These are phyloP conservation scores for Lamellibrachia luymesi DNA, from an alignment of 1,140 invertebrate genomes.

Conservation along the genomic window DNA sequence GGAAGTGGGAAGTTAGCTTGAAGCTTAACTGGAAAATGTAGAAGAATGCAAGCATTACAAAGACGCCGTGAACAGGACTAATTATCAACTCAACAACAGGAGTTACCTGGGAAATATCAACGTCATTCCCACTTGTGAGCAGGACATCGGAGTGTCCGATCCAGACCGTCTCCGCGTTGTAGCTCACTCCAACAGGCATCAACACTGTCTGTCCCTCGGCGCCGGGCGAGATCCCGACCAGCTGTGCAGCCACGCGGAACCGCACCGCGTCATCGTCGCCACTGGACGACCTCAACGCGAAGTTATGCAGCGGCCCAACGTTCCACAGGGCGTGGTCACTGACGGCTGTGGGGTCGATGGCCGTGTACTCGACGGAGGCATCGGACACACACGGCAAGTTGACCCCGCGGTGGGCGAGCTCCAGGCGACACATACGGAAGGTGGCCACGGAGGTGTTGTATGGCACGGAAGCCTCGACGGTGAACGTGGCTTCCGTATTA, in stretches of 20 bases:
- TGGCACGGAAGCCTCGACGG: slow-evolving; percentile 24
- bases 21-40: too few relatives aligned
- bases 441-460: slow-evolving; percentile 18
- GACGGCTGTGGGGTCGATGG: slow-evolving; percentile 9
- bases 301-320: slow-evolving; percentile 29
- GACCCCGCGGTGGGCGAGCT: slow-evolving; percentile 24
- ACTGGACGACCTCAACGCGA: not conserved
- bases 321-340: slow-evolving; percentile 19
- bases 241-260: slow-evolving; percentile 16
- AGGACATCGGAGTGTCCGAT: not conserved
- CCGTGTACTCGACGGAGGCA: slow-evolving; percentile 17
- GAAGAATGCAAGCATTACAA: too few relatives aligned
- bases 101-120: not conserved
- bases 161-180: not conserved
- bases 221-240: slow-evolving; percentile 17
- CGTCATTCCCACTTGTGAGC: not conserved
- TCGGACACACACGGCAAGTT: slow-evolving; percentile 34
- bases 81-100: too few relatives aligned
- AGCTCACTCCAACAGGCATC: not conserved
- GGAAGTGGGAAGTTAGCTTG: too few relatives aligned
- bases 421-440: slow-evolving; percentile 30
- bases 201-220: not conserved
- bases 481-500: slow-evolving; percentile 23
- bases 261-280: not conserved
- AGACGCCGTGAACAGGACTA: too few relatives aligned